Evolutionary conservation across 2,113 vertebrate species (phyloP), one percentile per base, ranked within the genome.

Genomic region (Piprites chloris): DNA sequence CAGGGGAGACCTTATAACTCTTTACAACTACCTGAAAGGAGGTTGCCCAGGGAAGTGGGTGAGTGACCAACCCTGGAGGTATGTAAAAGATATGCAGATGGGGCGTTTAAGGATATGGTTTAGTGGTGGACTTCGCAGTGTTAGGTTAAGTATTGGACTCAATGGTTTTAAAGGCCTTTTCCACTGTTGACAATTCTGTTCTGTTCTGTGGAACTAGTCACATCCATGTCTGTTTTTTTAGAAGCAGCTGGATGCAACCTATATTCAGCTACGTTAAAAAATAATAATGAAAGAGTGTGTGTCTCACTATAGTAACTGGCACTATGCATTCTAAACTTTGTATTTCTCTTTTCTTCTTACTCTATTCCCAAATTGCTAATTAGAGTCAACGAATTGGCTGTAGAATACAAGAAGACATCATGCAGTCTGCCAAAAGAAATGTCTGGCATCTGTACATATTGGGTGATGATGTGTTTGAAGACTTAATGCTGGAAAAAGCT

Each of bases 351-450:
- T 84, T 87, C 63, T 91, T 96, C 63, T 89, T 94, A 37, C 42
- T 95, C 42, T 53, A 44, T 85, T 93, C 67, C 55, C 85, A 77
- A 74, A 85, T 90, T 87, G 50, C 87, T 97, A 87, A 96, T 96
- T 89, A 96, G 75, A 95, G 82, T 71, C 91, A 92, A 90, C 80
- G 95, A 91, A 88, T 91, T 83, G 33, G 63, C 82, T 91, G 63
- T 88, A 80, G 74, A 85, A 90, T 89, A 50, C 78, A 90, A 77
- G 11, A 91, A 94, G 89, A 55, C 46, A 87, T 69, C 41, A 12
- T 41, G 42, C 30, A 66, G 82, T 61, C 55, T 93, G 89, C 90
- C 87, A 93, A 74, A 90, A 91, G 59, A 67, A 86, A 52, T 87
- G 63, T 39, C 78, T 96, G 93, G 87, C 95, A 80, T 42, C 81